Conservation (phyloP, 2,113 vertebrate genomes). For the Cololabis saira region DNA sequence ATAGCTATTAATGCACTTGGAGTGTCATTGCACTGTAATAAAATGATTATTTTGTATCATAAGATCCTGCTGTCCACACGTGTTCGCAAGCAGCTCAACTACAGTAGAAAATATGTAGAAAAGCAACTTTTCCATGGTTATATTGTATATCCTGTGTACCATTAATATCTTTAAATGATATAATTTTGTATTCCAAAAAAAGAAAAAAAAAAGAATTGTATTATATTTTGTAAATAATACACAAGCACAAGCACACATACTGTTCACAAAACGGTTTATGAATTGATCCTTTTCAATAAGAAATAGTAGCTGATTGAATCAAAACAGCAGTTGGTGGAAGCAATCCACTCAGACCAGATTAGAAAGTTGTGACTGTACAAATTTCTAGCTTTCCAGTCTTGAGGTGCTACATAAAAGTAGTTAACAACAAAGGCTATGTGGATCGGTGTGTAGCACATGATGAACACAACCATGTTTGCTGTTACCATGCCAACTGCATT, state of each 20-base stretch:
- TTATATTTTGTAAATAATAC: not conserved
- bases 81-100: not conserved
- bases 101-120: too few relatives aligned
- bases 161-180: not conserved
- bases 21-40: too few relatives aligned
- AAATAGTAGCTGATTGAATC: conserved; percentile 78
- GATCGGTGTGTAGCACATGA: conserved; percentile 76
- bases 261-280: not conserved
- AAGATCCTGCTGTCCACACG: not conserved
- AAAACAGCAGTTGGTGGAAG: conserved; percentile 77
- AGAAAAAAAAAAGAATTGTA: not conserved
- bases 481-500: conserved; percentile 51
- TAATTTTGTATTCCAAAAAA: not conserved
- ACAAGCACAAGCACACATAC: too few relatives aligned
- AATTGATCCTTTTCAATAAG: conserved; percentile 64
- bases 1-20: not conserved
- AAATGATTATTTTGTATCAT: not conserved
- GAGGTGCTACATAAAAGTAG: rapidly evolving
- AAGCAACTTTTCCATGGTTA: not conserved
- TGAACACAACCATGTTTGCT: conserved; percentile 74
- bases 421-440: conserved; percentile 59
- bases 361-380: not conserved
- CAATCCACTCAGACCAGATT: conserved; percentile 70
- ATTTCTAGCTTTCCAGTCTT: rapidly evolving
- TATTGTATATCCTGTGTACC: not conserved